A percentile compares a stretch with the other conserved stretches of the same genome.
phyloP scores from a whole-genome alignment of 2,113 vertebrate genomes.

The Panthera leo region DNA sequence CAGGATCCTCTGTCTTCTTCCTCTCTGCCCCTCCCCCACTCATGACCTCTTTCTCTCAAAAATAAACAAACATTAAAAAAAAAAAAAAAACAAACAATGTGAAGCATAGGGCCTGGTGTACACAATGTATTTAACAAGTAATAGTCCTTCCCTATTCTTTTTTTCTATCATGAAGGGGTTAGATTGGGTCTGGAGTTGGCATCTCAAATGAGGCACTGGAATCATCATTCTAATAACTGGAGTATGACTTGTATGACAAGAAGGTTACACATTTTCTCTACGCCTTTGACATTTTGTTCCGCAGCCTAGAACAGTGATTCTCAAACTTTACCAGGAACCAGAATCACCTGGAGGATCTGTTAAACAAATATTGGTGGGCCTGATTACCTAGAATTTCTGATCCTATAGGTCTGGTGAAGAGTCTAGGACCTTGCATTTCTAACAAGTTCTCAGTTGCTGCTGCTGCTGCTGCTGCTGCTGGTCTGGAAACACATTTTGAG shows the following conservation, averaged over 20 bases:
- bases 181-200: background rate
- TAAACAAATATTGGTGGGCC: background rate
- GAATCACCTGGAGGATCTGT: background rate
- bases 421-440: conserved; percentile 10
- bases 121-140: background rate
- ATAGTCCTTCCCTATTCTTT: background rate
- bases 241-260: background rate
- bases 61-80: no score
- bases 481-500: background rate
- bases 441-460: background rate
- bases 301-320: background rate
- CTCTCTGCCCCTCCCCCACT: no score
- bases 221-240: background rate
- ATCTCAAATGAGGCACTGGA: background rate
- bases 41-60: no score
- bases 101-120: background rate
- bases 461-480: background rate
- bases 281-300: background rate
- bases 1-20: no score
- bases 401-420: background rate
- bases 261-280: background rate
- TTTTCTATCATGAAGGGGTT: background rate
- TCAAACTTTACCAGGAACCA: background rate
- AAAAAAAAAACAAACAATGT: background rate
- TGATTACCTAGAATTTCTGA: background rate